Percentiles rank a stretch among this genome's conserved stretches.
phyloP scores from a whole-genome alignment of 2,888 invertebrate species.

The Parapristionchus giblindavisi region DNA sequence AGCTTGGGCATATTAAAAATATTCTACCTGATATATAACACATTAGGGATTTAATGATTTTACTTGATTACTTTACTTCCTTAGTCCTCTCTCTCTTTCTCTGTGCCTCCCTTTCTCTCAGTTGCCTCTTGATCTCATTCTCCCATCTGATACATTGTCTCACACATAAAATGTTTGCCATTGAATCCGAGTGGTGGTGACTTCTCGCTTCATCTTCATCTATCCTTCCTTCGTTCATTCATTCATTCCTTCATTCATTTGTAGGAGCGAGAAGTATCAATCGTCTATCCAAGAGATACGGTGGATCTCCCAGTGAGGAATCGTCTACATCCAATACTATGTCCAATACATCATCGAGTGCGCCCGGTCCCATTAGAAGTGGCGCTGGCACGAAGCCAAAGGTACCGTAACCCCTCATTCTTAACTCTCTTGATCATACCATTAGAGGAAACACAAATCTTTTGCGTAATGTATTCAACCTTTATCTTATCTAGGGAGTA shows the following conservation, averaged over 20 bases:
- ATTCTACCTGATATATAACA: too few species aligned
- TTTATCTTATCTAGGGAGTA: not conserved
- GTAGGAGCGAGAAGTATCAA: conserved; percentile 45
- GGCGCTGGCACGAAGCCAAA: conserved; percentile 60
- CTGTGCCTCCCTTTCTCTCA: not conserved
- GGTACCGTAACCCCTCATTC: conserved; percentile 37
- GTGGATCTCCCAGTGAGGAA: conserved; percentile 3
- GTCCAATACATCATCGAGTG: conserved; percentile 11
- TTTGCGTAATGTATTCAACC: not conserved
- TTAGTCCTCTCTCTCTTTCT: too few species aligned
- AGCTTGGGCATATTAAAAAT: too few species aligned
- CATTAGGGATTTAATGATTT: too few species aligned
- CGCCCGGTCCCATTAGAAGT: not conserved
- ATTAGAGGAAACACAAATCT: not conserved
- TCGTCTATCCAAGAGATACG: conserved; percentile 42
- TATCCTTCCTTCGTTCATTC: not conserved
- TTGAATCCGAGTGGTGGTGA: not conserved
- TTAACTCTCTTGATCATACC: not conserved
- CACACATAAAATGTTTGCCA: conserved; percentile 17
- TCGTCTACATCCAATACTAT: not conserved
- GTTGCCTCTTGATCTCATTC: not conserved
- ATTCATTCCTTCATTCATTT: too few species aligned
- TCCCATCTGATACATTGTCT: not conserved
- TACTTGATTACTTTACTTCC: too few species aligned
- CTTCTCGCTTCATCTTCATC: not conserved